Conservation (phyloP, 1,140 invertebrate genomes). For the Pseudoatta argentina region DNA sequence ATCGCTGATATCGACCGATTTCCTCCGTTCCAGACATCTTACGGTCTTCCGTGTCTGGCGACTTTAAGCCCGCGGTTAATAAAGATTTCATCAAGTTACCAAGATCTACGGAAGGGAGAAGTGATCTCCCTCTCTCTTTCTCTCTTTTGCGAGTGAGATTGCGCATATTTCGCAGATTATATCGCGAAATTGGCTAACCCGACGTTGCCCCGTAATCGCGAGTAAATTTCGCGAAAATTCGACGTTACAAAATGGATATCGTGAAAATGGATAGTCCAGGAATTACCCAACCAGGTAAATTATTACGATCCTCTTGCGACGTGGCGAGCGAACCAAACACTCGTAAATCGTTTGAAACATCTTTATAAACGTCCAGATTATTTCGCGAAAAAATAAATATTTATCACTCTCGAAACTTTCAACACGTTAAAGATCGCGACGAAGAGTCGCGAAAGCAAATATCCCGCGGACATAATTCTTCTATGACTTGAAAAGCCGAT, state of each 20-base stretch:
- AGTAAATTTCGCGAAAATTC: constrained; percentile 71
- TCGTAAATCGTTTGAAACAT: background rate
- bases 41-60: constrained; percentile 40
- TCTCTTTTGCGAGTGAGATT: constrained; percentile 70
- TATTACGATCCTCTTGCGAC: background rate
- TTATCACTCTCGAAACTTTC: background rate
- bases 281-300: constrained; percentile 36
- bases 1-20: constrained; percentile 60
- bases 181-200: constrained; percentile 79
- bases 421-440: background rate
- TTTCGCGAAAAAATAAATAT: background rate
- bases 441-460: background rate
- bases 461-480: background rate
- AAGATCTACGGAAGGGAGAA: constrained; percentile 67
- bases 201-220: constrained; percentile 58
- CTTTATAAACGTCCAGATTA: constrained; percentile 27
- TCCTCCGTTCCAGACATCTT: constrained; percentile 19
- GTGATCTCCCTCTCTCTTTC: background rate
- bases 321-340: background rate
- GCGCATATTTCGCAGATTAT: constrained; percentile 78
- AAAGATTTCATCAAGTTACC: constrained; percentile 77
- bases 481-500: background rate
- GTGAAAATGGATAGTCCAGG: constrained; percentile 14
- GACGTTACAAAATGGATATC: constrained; percentile 67
- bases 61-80: constrained; percentile 75